phyloP scores from a whole-genome alignment of 2,113 vertebrate species.

The Ceuthmochares aereus region DNA sequence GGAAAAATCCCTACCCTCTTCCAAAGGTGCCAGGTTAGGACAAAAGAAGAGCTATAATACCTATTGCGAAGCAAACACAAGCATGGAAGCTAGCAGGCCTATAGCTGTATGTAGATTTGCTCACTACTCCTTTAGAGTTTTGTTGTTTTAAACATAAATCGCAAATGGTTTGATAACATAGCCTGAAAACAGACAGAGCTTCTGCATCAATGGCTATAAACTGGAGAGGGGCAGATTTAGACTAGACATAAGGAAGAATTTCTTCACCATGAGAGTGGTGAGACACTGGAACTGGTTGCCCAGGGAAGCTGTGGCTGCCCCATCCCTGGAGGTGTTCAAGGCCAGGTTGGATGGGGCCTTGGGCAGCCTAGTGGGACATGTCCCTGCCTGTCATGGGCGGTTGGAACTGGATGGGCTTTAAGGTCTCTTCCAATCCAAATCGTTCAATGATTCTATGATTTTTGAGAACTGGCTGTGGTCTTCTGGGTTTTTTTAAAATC shows the following conservation, averaged over 20 bases:
- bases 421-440: too few relatives aligned
- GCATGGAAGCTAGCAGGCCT: background rate
- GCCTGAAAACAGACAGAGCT: background rate
- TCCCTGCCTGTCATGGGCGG: too few relatives aligned
- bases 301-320: too few relatives aligned
- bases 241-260: too few relatives aligned
- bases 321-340: too few relatives aligned
- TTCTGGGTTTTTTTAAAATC: background rate
- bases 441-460: background rate
- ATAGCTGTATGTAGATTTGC: background rate
- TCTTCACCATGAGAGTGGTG: too few relatives aligned
- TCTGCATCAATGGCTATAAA: background rate
- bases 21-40: conserved; percentile 1
- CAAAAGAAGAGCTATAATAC: background rate
- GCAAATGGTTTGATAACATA: background rate
- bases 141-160: background rate
- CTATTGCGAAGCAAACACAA: background rate
- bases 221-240: too few relatives aligned
- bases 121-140: background rate
- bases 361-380: too few relatives aligned
- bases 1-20: conserved; percentile 14
- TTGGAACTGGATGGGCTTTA: too few relatives aligned
- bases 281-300: too few relatives aligned
- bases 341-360: too few relatives aligned
- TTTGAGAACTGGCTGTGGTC: background rate